Evolutionary conservation across 2,888 invertebrate genomes (phyloP), one percentile per base, ranked within the genome.

Genomic region (Gandaritis pyraliata): DNA sequence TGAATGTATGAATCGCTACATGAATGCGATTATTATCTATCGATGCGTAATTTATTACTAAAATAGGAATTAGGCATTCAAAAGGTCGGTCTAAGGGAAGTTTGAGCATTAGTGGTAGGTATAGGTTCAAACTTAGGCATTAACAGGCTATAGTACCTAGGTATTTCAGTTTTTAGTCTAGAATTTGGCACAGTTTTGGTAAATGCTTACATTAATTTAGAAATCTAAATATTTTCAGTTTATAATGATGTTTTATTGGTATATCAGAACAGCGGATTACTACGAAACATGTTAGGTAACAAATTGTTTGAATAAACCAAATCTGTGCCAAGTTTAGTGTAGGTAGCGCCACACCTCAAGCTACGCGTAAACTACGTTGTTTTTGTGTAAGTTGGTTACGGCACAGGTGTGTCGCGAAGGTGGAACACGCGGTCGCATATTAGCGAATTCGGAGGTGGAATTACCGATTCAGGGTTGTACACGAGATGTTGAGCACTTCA

Each of bases 251-350:
- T 30, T 30, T 30, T 30, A 30, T 30, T 30, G 30, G 30, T 30
- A 8, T 30, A 30, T 2, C 1, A 1, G 23, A 12, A 12, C 12
- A 39, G 39, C 39, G 13, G 13, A 39, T 13, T 29, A n/a, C n/a
- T n/a, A 23, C 2, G 1, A 23, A 38, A 12, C 1, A 38, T 0
- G 11, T 38, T 6, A 12, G 39, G 43, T 8, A 43, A 15, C 15
- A 10, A 43, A 16, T 16, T 41, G 23, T 23, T 23, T 23, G 10
- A 16, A 11, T 15, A 38, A 16, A n/a, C 70, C 72, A 74, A 76
- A 72, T 74, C 69, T 71, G 70, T 71, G 69, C 68, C 71, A 59
- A 70, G 65, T 64, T 58, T 69, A 61, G 52, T 58, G 58, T 51
- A 66, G 58, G 59, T 51, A 66, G 61, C 63, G 63, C 65, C 69